These are phyloP conservation scores for Entomobrya proxima DNA, from an alignment of 2,888 invertebrate species.

Conservation along the genomic window DNA sequence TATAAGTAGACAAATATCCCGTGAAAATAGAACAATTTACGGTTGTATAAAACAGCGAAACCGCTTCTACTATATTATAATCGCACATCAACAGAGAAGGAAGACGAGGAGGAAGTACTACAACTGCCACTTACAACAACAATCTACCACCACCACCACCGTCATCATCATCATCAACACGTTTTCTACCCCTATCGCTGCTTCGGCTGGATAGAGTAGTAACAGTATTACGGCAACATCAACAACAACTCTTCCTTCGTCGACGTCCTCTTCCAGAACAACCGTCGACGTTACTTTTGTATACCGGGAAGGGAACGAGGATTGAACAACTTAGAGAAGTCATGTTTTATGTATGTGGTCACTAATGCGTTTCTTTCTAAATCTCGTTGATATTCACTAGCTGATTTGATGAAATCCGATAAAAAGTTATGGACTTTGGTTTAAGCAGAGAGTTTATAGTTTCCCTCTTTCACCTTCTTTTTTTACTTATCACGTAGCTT, in stretches of 20 bases:
- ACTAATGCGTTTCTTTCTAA: slow-evolving; percentile 75
- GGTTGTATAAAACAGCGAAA: background rate
- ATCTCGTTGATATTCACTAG: slow-evolving; percentile 75
- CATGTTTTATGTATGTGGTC: slow-evolving; percentile 76
- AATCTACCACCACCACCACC: background rate
- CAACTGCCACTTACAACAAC: slow-evolving; percentile 49
- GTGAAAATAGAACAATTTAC: slow-evolving; percentile 27
- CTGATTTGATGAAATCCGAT: slow-evolving; percentile 75
- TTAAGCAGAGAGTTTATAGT: slow-evolving; percentile 61
- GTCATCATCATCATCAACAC: background rate
- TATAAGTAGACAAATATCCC: background rate
- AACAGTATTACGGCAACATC: slow-evolving; percentile 30
- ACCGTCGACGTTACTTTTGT: no score
- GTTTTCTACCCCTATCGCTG: slow-evolving; percentile 9
- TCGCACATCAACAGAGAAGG: slow-evolving; percentile 5
- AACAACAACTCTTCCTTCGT: slow-evolving; percentile 36
- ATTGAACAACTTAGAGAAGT: slow-evolving; percentile 74
- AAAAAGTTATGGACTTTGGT: slow-evolving; percentile 75
- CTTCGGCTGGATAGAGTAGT: background rate
- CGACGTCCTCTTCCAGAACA: no score
- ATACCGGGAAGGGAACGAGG: slow-evolving; percentile 69
- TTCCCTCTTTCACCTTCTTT: slow-evolving; percentile 56
- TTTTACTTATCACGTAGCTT: slow-evolving; percentile 28
- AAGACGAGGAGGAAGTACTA: slow-evolving; percentile 44
- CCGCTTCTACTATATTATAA: slow-evolving; percentile 5